Base-by-base conservation (phyloP, 2,113 vertebrate genomes). In the Lepus americanus region DNA sequence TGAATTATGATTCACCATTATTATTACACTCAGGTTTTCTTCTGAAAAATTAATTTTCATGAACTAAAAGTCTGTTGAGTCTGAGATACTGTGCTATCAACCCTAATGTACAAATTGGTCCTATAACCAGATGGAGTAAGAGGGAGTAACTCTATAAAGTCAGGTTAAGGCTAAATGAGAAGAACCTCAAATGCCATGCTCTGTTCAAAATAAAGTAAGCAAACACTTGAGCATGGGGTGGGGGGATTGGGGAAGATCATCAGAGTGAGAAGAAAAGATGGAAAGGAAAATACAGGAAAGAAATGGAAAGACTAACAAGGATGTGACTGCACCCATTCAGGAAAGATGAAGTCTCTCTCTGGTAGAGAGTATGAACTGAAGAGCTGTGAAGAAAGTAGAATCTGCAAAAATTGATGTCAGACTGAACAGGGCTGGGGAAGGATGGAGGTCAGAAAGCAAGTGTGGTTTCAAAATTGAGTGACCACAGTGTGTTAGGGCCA, bases 31-130 rank as follows among this genome's bases (percentile, higher is more conserved):
- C 29, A 36, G 39, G 69, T 86, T 90, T 84, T 81, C 49, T 74
- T 88, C 64, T 61, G 19, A 61, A 92, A 39, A 81, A 72, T 84
- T 59, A 73, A 92, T 72, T 89, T 89, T 94, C 22, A 61, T 22
- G 20, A 55, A 49, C 19, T n/a, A 39, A 81, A 89, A 51, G 6
- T 6, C 20, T 23, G 31, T 20, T 33, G 79, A n/a, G 61, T 17
- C 12, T 7, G 3, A 36, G 36, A 55, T 7, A 49, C 22, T 51
- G 12, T 64, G 16, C 16, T 19, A 33, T 29, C 4, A 4, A 14
- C n/a, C 23, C 22, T 70, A 27, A 63, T 66, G 3, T 33, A 33
- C 79, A 53, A 73, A 16, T 2, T 82, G 64, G 5, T 9, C 66
- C 27, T 51, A 10, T 8, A 14, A 27, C 5, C 67, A 72, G 55